Conservation (phyloP, 2,113 vertebrate species). For the Salvator merianae region DNA sequence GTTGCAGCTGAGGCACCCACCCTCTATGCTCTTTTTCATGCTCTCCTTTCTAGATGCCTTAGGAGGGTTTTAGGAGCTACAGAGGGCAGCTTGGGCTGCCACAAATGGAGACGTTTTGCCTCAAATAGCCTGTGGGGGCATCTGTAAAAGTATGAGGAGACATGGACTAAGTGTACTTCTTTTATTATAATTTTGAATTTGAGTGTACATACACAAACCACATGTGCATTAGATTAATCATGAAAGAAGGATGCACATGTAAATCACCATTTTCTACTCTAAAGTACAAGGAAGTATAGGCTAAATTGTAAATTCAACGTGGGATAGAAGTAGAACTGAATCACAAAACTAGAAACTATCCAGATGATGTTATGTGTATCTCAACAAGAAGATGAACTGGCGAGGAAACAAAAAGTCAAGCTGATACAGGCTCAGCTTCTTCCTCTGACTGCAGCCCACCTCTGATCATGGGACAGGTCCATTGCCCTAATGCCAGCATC, state of each 20-base stretch:
- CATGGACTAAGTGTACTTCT: too few relatives aligned
- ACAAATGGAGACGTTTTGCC: too few relatives aligned
- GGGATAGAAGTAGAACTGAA: neutral
- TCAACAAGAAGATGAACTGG: neutral
- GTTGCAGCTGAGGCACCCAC: too few relatives aligned
- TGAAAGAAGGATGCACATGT: neutral
- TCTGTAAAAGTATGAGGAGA: too few relatives aligned
- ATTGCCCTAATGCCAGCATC: constrained; percentile 98
- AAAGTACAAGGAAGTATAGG: neutral
- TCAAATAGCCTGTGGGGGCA: too few relatives aligned
- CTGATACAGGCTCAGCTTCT: neutral
- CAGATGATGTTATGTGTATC: neutral
- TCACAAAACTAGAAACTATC: neutral
- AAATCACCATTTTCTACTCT: neutral
- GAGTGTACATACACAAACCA: neutral
- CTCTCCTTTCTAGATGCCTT: too few relatives aligned
- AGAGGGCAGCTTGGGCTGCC: too few relatives aligned
- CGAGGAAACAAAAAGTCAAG: neutral
- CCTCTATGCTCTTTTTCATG: too few relatives aligned
- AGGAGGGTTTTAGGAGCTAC: too few relatives aligned
- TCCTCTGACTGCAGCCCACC: constrained; percentile 72
- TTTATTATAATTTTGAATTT: neutral
- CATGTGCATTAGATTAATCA: neutral
- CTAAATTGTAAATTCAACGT: neutral
- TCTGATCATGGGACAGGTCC: constrained; percentile 99